A percentile compares a stretch with the other conserved stretches of the same genome.
Evolutionary conservation across 2,113 vertebrate genomes (phyloP).

Genomic region (Rhinolophus sinicus): DNA sequence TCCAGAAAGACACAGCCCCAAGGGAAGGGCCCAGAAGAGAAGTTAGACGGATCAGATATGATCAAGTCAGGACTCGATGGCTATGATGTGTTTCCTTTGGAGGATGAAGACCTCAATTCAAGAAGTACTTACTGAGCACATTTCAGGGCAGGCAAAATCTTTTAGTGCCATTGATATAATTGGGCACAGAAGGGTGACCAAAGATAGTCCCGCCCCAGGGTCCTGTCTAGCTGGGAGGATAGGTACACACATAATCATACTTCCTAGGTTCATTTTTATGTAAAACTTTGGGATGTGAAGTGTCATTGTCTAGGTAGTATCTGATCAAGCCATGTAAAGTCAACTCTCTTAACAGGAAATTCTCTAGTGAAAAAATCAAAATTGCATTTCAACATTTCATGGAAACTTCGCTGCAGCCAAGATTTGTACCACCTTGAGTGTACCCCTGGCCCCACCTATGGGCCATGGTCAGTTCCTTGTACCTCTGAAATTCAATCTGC

Average conservation of each 20-base stretch:
- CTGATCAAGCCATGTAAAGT: background rate
- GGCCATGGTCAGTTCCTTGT: background rate
- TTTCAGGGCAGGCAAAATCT: background rate
- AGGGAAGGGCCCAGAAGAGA: background rate
- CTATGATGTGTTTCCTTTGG: background rate
- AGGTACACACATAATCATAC: background rate
- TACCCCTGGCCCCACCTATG: background rate
- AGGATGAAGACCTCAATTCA: background rate
- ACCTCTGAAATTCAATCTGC: background rate
- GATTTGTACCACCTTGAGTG: background rate
- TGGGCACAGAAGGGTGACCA: background rate
- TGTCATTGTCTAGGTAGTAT: background rate
- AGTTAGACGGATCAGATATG: background rate
- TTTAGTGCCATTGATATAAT: background rate
- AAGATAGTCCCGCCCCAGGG: background rate
- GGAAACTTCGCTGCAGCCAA: background rate
- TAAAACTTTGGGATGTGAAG: background rate
- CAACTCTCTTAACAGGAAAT: background rate
- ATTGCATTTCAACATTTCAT: background rate
- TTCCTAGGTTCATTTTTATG: background rate
- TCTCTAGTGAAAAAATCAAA: background rate
- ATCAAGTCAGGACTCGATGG: background rate
- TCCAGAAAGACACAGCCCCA: background rate
- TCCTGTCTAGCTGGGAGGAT: background rate
- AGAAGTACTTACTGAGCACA: background rate